Percentiles rank a stretch among this genome's conserved stretches.
Conservation (phyloP, 1,140 invertebrate genomes). For the Heterodera schachtii region DNA sequence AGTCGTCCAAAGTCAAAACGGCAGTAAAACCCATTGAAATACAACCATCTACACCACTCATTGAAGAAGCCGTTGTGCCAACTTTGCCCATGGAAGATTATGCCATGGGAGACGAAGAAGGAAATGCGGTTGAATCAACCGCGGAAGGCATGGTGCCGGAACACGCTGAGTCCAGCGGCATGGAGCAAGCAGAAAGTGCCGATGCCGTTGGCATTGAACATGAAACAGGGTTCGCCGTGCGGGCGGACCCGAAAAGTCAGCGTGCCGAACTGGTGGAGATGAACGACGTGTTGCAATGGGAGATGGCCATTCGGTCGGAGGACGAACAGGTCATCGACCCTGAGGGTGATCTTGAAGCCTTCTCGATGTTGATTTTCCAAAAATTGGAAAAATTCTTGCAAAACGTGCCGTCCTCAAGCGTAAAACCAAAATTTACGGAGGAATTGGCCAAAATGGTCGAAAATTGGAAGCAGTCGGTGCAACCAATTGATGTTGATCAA, state of each 20-base stretch:
- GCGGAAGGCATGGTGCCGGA: no score
- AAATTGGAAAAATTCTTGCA: not conserved
- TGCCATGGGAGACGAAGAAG: no score
- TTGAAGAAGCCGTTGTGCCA: no score
- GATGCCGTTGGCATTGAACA: not conserved
- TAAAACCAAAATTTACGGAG: not conserved
- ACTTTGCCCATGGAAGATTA: no score
- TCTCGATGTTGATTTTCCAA: not conserved
- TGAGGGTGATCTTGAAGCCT: not conserved
- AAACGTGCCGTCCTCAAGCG: not conserved
- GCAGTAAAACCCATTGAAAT: no score
- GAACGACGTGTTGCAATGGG: not conserved
- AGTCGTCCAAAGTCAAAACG: no score
- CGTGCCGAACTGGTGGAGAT: not conserved
- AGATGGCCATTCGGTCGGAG: not conserved
- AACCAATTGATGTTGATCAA: not conserved
- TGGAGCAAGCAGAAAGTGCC: not conserved
- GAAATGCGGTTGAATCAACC: no score
- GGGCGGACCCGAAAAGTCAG: not conserved
- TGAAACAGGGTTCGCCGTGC: not conserved
- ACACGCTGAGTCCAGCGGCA: not conserved
- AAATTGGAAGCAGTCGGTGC: not conserved
- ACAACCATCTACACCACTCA: no score
- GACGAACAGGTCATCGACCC: not conserved
- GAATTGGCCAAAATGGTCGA: not conserved